Conservation (phyloP, 1,140 invertebrate species). For the Bacillus rossius region DNA sequence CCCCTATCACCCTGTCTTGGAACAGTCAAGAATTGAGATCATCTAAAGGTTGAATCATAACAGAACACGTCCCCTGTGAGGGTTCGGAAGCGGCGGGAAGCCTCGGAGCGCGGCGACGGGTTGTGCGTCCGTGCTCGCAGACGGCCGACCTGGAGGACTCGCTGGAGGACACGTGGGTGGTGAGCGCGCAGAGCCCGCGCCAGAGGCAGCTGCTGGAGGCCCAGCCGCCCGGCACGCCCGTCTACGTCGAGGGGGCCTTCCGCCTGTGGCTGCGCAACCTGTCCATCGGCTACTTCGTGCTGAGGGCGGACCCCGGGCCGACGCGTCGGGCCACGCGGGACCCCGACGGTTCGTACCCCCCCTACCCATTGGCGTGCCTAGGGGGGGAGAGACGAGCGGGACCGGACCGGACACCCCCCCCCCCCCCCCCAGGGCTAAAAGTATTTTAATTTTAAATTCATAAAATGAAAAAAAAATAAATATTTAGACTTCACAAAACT, state of each 20-base stretch:
- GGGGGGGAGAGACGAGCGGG: too few relatives aligned
- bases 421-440: too few relatives aligned
- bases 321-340: constrained; percentile 36
- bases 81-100: not conserved
- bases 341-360: constrained; percentile 60
- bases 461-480: too few relatives aligned
- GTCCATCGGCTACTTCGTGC: constrained; percentile 78
- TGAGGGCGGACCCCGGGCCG: constrained; percentile 59
- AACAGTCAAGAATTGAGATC: too few relatives aligned
- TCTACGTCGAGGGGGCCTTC: constrained; percentile 87
- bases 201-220: constrained; percentile 71
- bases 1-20: too few relatives aligned
- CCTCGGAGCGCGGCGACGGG: not conserved
- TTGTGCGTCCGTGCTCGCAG: constrained; percentile 23
- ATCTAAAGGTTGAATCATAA: too few relatives aligned
- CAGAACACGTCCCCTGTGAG: too few relatives aligned
- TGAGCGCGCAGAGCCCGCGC: constrained; percentile 75
- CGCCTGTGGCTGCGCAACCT: constrained; percentile 70
- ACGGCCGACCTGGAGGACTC: constrained; percentile 65
- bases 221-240: constrained; percentile 59
- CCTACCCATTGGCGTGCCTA: too few relatives aligned
- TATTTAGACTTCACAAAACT: too few relatives aligned
- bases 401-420: too few relatives aligned
- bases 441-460: too few relatives aligned
- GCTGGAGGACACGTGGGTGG: constrained; percentile 90